Base-by-base conservation (phyloP, 2,888 invertebrate genomes). In the Patella pellucida region DNA sequence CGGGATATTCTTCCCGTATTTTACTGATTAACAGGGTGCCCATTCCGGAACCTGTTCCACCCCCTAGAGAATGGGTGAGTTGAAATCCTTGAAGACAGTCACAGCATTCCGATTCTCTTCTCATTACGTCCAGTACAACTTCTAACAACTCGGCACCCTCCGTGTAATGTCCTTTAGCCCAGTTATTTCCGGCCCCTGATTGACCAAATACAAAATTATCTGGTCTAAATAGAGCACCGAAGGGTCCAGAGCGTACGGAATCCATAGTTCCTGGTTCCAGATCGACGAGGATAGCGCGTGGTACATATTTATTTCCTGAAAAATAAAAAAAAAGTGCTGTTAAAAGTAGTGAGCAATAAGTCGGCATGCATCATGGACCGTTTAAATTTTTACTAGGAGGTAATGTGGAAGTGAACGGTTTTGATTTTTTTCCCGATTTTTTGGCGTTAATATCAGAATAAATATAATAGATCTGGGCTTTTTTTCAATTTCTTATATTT, bases 231-330 rank as follows among this genome's bases (percentile, higher is more conserved):
- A 77, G 50, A 78, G 74, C 76, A 77, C 73, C 77, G 72, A 68
- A 74, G 23, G 74, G 77, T 31, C 77, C 77, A 12, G 71, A 77
- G 3, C 77, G 74, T 70, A 79, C 79, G 2, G 77, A 96, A 92
- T 98, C 98, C 97, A 98, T 98, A 86, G 97, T 98, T 83, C 98
- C 98, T 70, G 98, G 98, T 92, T 98, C 98, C 89, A 98, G 92
- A 90, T 76, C 76, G 31, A 76, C 31, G 68, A 76, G 70, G 62
- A 76, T 69, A 1, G 73, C 69, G 3, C 76, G 71, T 12, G 76
- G 76, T 14, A 76, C 76, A 67, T 76, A 76, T 70, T 73, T 76
- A 23, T 62, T 52, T 15, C 72, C 76, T 76, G 70, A 51, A 71
- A 77, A 52, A 76, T 41, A 52, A 75, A 50, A 0, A 52, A 3